Evolutionary conservation across 1,140 invertebrate genomes (phyloP).

Genomic region (Eciton burchellii): DNA sequence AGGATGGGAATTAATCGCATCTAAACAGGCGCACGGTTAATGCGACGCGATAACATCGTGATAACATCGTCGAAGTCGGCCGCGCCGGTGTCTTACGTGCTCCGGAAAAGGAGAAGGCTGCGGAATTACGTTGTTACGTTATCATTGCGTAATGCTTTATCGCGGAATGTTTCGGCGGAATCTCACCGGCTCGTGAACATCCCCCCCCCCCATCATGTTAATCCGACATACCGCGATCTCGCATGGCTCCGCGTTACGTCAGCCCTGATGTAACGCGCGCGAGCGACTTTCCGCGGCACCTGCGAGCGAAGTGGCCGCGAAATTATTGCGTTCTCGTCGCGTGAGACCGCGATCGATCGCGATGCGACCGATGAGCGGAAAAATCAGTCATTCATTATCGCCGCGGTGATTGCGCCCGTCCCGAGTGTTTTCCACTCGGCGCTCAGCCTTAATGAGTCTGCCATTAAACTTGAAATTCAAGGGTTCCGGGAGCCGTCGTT

Average conservation of each 20-base stretch:
- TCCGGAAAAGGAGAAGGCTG: background rate
- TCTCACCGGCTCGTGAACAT: conserved; percentile 30
- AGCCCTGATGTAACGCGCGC: conserved; percentile 9
- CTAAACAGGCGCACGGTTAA: background rate
- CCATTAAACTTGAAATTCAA: conserved; percentile 18
- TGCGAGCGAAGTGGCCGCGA: background rate
- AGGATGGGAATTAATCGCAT: conserved; percentile 7
- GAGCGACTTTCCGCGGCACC: conserved; percentile 7
- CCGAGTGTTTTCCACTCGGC: conserved; percentile 3
- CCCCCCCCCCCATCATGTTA: conserved; percentile 12
- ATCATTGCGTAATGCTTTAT: conserved; percentile 19
- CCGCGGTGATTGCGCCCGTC: background rate
- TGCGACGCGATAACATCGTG: background rate
- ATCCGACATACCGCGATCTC: conserved; percentile 7
- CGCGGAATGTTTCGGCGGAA: conserved; percentile 3
- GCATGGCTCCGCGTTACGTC: conserved; percentile 17
- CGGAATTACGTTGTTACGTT: conserved; percentile 16
- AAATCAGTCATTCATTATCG: conserved; percentile 5
- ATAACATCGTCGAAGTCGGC: background rate
- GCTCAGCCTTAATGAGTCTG: conserved; percentile 8
- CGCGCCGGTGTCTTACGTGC: background rate
- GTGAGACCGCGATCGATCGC: background rate
- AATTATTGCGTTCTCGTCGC: background rate
- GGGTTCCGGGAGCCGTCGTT: background rate
- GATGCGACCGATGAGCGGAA: background rate